Base-by-base conservation (phyloP, 2,888 invertebrate genomes). In the Drosophila stalkeri region DNA sequence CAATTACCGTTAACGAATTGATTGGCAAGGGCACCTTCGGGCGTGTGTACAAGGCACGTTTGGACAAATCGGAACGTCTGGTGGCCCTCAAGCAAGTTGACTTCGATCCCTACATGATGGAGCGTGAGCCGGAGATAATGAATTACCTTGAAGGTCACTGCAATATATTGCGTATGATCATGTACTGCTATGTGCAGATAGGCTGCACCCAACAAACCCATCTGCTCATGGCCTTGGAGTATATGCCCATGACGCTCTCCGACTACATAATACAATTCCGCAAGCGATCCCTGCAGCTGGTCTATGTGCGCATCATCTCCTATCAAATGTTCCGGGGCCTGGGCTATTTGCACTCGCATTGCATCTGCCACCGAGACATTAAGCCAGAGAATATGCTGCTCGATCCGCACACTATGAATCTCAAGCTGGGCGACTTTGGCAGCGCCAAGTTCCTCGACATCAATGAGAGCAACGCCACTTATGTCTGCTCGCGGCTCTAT, bases 21-120 rank as follows among this genome's bases (percentile, higher is more conserved):
- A 99, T 99, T 93, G 99, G 99, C 85, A 99, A 99, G 95, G 99
- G 99, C 93, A 98, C 99, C 94, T 99, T 99, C 95, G 99, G 99
- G 85, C 99, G 99, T 93, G 99, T 99, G 77, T 99, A 99, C 94
- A 98, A 99, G 94, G 99, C 99, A 87, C 98, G 97, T 94, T 94
- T 99, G 89, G 97, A 97, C 93, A 97, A 98, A 94, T 97, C 97
- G 88, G 96, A 96, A 89, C 98, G 98, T 94, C 95, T 97, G 94
- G 98, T 99, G 92, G 99, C 99, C 92, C 99, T 99, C 94, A 99
- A 99, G 94, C 99, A 99, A 94, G 99, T 99, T 94, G 96, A 99
- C 92, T 99, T 99, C 94, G 99, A 99, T 94, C 98, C 99, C 94
- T 95, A 98, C 94, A 98, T 99, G 95, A 99, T 98, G 98, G 99